phyloP scores from a whole-genome alignment of 2,888 invertebrate genomes.

The Tenthredo scrophulariae region DNA sequence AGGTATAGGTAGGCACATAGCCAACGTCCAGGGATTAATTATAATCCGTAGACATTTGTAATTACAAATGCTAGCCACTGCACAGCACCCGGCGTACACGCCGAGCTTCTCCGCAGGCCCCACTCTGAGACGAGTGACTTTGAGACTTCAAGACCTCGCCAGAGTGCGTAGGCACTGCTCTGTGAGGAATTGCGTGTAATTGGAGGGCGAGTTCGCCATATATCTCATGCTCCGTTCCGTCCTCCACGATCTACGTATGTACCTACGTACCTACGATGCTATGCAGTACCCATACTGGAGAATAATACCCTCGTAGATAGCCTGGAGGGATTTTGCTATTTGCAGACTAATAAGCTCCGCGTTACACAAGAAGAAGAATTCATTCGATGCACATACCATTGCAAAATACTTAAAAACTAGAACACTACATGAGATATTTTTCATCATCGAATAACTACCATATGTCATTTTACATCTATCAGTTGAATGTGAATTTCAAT shows the following conservation, averaged over 20 bases:
- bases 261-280: slow-evolving; percentile 1
- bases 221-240: slow-evolving; percentile 52
- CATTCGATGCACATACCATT: not conserved
- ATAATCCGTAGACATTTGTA: slow-evolving; percentile 51
- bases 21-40: slow-evolving; percentile 32
- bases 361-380: slow-evolving; percentile 26
- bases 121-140: slow-evolving; percentile 46
- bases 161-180: slow-evolving; percentile 53
- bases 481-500: not conserved
- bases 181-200: slow-evolving; percentile 56
- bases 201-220: slow-evolving; percentile 54
- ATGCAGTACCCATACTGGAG: slow-evolving; percentile 3
- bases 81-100: slow-evolving; percentile 44
- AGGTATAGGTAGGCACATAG: not conserved
- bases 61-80: slow-evolving; percentile 54
- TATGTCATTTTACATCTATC: too few relatives aligned
- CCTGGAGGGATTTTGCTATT: slow-evolving; percentile 40
- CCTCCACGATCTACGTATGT: slow-evolving; percentile 22
- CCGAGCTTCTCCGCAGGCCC: slow-evolving; percentile 26
- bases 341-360: slow-evolving; percentile 50
- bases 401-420: not conserved
- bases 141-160: slow-evolving; percentile 54
- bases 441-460: too few relatives aligned
- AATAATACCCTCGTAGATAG: slow-evolving; percentile 44
- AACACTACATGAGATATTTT: too few relatives aligned